These are phyloP conservation scores for Lepetodrilus schrolli DNA, from an alignment of 2,888 invertebrate genomes.

Conservation along the genomic window DNA sequence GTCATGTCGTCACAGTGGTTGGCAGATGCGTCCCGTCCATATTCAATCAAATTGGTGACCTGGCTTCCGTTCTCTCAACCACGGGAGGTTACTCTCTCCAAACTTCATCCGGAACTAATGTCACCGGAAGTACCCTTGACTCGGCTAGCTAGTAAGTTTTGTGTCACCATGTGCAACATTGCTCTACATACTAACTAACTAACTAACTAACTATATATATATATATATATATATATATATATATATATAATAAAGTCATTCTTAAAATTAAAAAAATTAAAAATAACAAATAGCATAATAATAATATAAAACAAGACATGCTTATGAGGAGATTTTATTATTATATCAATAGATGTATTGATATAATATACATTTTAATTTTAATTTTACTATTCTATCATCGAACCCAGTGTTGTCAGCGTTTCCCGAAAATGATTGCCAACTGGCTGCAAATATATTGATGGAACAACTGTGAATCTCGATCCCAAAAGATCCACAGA, in stretches of 20 bases:
- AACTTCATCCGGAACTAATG: conserved; percentile 40
- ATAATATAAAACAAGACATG: no score
- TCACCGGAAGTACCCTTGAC: conserved; percentile 75
- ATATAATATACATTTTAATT: no score
- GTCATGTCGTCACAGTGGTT: conserved; percentile 74
- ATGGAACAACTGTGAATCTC: no score
- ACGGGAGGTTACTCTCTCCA: conserved; percentile 37
- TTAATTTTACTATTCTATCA: no score
- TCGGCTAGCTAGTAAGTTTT: conserved; percentile 66
- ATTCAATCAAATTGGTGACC: conserved; percentile 52
- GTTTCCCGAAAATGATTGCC: no score
- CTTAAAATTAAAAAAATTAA: neutral
- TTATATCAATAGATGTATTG: no score
- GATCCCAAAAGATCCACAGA: no score
- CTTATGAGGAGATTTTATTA: no score
- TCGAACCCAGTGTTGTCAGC: no score
- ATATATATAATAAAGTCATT: neutral
- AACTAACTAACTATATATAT: no score
- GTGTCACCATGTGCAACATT: neutral
- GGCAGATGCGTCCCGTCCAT: conserved; percentile 79
- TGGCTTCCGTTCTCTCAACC: conserved; percentile 52
- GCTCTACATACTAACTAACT: neutral
- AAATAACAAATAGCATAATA: no score
- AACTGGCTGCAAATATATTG: no score
- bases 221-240: conserved; percentile 11